Conservation (phyloP, 2,113 vertebrate species). For the Amphilophus citrinellus region DNA sequence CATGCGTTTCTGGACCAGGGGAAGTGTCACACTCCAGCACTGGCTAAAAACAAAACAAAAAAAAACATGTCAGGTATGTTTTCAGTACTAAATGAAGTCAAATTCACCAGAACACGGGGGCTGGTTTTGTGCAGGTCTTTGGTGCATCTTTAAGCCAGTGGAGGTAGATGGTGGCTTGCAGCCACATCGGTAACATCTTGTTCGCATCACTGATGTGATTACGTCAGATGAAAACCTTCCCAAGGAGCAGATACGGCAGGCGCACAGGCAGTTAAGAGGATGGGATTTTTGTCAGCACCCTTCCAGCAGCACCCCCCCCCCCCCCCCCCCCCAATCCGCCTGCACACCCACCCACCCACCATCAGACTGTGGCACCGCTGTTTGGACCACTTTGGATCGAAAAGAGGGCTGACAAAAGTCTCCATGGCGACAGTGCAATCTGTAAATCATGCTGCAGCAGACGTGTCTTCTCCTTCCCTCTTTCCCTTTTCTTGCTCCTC, state of each 20-base stretch:
- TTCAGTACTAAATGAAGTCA: conserved; percentile 24
- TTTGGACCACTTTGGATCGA: conserved; percentile 75
- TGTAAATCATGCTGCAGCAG: conserved; percentile 82
- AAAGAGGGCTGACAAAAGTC: conserved; percentile 82
- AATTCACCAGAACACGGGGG: conserved; percentile 25
- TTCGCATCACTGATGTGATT: conserved; percentile 67
- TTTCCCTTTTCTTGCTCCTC: conserved; percentile 43
- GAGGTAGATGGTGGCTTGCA: conserved; percentile 28
- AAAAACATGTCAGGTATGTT: conserved; percentile 11
- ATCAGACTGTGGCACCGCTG: conserved; percentile 53
- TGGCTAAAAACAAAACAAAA: conserved; percentile 1
- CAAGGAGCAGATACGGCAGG: conserved; percentile 69
- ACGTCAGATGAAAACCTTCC: conserved; percentile 68
- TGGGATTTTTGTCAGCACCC: conserved; percentile 79
- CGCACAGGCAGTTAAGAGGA: conserved; percentile 59
- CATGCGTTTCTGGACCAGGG: conserved; percentile 70
- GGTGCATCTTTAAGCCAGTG: conserved; percentile 40
- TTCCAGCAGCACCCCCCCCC: not conserved
- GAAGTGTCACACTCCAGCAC: conserved; percentile 48
- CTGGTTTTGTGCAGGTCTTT: conserved; percentile 30
- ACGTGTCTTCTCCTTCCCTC: conserved; percentile 73
- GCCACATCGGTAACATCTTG: conserved; percentile 64
- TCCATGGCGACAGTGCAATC: conserved; percentile 82
- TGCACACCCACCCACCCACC: not conserved
- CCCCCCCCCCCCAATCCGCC: not conserved